These are phyloP conservation scores for Theonella swinhoei DNA, from an alignment of 37 sponge, comb jelly and placozoan genomes.

Conservation along the genomic window DNA sequence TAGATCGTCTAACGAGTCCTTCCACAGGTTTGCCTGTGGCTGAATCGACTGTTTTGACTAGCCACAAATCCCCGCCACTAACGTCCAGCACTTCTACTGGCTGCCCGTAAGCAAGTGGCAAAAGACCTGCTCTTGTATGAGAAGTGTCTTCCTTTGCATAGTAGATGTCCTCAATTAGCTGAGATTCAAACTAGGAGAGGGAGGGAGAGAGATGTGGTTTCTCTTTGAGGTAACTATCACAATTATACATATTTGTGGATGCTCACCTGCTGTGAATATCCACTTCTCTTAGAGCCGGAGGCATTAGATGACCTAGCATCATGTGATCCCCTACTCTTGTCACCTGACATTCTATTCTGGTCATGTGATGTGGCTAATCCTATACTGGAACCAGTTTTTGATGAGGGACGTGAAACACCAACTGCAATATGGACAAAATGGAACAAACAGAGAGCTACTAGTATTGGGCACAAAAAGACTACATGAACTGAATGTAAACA, in stretches of 20 bases:
- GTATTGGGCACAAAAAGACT: background rate
- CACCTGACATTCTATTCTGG: too few relatives aligned
- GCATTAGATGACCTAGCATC: background rate
- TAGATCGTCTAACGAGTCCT: background rate
- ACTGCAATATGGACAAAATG: too few relatives aligned
- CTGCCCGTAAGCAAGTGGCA: slow-evolving; percentile 16
- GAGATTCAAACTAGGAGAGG: background rate
- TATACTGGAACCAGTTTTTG: background rate
- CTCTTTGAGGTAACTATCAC: background rate
- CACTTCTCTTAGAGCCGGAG: background rate
- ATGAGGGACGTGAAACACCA: background rate
- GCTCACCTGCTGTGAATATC: background rate
- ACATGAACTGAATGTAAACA: too few relatives aligned
- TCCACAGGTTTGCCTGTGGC: background rate
- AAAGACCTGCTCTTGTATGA: background rate
- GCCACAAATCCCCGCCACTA: slow-evolving; percentile 22
- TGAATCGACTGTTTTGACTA: slow-evolving; percentile 15
- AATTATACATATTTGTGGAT: too few relatives aligned
- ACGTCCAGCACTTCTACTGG: slow-evolving; percentile 49
- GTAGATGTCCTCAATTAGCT: slow-evolving; percentile 4
- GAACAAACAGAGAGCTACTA: too few relatives aligned
- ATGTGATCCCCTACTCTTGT: background rate
- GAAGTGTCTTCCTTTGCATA: slow-evolving; percentile 9
- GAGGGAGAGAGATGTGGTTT: background rate
- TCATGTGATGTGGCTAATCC: background rate